These are phyloP conservation scores for Heliangelus exortis DNA, from an alignment of 2,797 vertebrate species.

Conservation along the genomic window DNA sequence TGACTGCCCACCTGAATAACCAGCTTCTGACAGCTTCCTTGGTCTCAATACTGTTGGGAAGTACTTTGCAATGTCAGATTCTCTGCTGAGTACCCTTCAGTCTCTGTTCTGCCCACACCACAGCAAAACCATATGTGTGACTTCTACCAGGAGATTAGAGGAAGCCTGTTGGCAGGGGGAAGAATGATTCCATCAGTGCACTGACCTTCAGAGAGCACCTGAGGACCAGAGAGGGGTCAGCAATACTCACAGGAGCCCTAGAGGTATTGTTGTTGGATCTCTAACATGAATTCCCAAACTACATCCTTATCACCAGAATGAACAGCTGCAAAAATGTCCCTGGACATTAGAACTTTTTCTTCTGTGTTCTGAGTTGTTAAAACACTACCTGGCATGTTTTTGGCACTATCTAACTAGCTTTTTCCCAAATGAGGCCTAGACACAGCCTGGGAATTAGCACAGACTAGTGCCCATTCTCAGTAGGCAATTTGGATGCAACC, in stretches of 20 bases:
- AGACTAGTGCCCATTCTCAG: constrained; percentile 48
- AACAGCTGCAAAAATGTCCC: constrained; percentile 1
- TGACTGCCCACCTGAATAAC: background rate
- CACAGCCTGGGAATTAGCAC: constrained; percentile 38
- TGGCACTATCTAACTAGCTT: constrained; percentile 1
- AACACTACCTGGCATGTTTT: constrained; percentile 38
- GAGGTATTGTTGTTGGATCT: background rate
- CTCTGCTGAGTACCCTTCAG: background rate
- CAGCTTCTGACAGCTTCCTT: background rate
- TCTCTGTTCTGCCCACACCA: background rate
- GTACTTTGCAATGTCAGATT: background rate
- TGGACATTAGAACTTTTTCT: constrained; percentile 5
- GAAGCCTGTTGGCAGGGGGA: background rate
- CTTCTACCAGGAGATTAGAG: background rate
- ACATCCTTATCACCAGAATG: background rate
- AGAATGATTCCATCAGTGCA: background rate
- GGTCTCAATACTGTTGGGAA: background rate
- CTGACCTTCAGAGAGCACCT: background rate
- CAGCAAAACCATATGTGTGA: background rate
- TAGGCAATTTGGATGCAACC: constrained; percentile 37
- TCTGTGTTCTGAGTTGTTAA: constrained; percentile 17
- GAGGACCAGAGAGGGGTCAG: background rate
- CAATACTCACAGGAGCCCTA: background rate
- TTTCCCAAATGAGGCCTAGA: constrained; percentile 30
- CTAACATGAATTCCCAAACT: background rate